Evolutionary conservation across 2,797 vertebrate genomes (phyloP), one percentile per base, ranked within the genome.

Genomic region (Coregonus ussuriensis): DNA sequence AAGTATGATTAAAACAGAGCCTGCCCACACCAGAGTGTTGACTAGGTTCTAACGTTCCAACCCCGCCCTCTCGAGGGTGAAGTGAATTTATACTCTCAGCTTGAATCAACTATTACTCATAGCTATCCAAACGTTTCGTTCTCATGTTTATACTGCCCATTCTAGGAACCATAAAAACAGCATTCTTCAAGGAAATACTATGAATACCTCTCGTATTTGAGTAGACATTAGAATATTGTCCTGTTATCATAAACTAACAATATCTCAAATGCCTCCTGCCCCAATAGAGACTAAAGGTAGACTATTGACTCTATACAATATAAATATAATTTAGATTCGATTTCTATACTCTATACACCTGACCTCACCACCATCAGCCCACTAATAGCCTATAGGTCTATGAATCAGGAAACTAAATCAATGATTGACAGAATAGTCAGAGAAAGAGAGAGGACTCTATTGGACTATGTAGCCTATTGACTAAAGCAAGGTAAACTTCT

Each of bases 91-190:
- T n/a, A 29, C 15, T 16, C 16, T 73, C 51, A 1, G 75, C 51
- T 83, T 79, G 80, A 82, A 86, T 87, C 84, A 89, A 59, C 74
- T 37, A 81, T 90, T 88, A 87, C 84, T 91, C 89, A 91, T 79
- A 14, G 72, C 37, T 54, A 41, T 72, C 70, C 66, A 29, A 52
- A 70, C 69, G 76, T 83, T 79, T 83, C 76, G 72, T 21, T 80
- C 77, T 79, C 82, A 75, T 21, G 33, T 53, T 21, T 14, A 63
- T 56, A 3, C 68, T 33, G 16, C 25, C 65, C 56, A 41, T 37
- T 74, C 68, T 6, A 63, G 6, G 11, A 41, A 51, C 35, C 6
- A 6, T 7, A 7, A 68, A 72, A 62, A 31, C 18, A 71, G 35
- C 7, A 1, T 13, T 41, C 35, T 37, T 51, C 33, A 5, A 65